Conservation (phyloP, 2,888 invertebrate species). For the Hedychridium roseum region DNA sequence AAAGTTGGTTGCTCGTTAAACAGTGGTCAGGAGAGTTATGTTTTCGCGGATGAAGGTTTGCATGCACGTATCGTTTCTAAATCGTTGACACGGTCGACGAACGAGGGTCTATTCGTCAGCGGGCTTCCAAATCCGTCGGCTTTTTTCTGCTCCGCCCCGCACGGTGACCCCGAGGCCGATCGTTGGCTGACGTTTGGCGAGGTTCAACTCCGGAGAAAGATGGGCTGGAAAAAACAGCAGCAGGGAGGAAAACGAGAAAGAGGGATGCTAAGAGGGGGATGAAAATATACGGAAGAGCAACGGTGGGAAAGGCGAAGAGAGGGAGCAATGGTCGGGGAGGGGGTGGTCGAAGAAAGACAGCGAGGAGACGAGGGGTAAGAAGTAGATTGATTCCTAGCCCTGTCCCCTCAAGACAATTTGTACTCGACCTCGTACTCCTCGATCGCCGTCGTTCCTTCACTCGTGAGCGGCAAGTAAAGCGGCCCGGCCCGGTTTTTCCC, state of each 20-base stretch:
- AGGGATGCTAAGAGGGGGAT: not conserved
- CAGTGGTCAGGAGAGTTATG: too few relatives aligned
- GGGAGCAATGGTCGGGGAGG: not conserved
- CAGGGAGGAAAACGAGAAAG: slow-evolving; percentile 5
- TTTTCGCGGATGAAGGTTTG: too few relatives aligned
- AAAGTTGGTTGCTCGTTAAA: too few relatives aligned
- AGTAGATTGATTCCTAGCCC: slow-evolving; percentile 53
- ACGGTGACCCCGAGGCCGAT: slow-evolving; percentile 41
- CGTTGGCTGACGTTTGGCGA: slow-evolving; percentile 33
- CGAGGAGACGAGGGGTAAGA: slow-evolving; percentile 37
- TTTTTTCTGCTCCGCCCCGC: slow-evolving; percentile 29
- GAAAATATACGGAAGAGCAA: not conserved
- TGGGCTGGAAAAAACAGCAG: slow-evolving; percentile 33
- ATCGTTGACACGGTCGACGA: too few relatives aligned
- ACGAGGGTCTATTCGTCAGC: slow-evolving; percentile 31
- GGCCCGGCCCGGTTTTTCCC: slow-evolving; percentile 1
- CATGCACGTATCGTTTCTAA: too few relatives aligned
- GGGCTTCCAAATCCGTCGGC: slow-evolving; percentile 34
- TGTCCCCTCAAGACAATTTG: slow-evolving; percentile 54
- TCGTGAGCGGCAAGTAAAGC: slow-evolving; percentile 51
- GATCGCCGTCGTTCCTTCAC: slow-evolving; percentile 48
- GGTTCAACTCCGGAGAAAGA: slow-evolving; percentile 16
- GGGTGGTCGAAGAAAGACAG: slow-evolving; percentile 4
- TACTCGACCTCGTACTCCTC: slow-evolving; percentile 47
- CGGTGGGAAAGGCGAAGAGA: slow-evolving; percentile 3